phyloP scores from a whole-genome alignment of 2,888 invertebrate species.

The Brachylomia viminalis region DNA sequence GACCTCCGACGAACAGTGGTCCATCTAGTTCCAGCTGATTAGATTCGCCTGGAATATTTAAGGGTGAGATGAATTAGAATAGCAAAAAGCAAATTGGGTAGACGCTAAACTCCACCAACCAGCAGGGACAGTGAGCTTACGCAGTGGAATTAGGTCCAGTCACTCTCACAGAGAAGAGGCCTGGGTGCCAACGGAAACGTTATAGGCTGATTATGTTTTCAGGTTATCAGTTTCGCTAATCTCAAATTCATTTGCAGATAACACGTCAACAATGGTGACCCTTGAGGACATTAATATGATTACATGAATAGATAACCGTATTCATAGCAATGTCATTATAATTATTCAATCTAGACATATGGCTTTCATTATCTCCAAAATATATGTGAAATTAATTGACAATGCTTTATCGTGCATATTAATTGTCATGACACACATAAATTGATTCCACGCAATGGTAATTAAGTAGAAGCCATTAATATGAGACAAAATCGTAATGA shows the following conservation, averaged over 20 bases:
- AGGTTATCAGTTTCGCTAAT: background rate
- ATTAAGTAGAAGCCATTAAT: slow-evolving; percentile 36
- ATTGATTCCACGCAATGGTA: slow-evolving; percentile 34
- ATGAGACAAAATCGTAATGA: slow-evolving; percentile 50
- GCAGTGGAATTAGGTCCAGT: background rate
- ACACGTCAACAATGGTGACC: background rate
- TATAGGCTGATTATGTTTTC: background rate
- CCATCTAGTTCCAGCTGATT: slow-evolving; percentile 97
- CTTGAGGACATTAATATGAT: background rate
- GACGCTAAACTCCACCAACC: too few species aligned
- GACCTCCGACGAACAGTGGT: slow-evolving; percentile 96
- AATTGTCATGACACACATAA: slow-evolving; percentile 41
- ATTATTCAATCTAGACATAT: slow-evolving; percentile 26
- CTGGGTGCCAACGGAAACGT: background rate
- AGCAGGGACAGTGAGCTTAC: background rate
- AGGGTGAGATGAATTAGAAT: background rate
- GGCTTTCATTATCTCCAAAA: slow-evolving; percentile 41
- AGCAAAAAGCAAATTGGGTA: background rate
- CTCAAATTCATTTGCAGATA: background rate
- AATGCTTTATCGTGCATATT: slow-evolving; percentile 50
- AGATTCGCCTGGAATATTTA: slow-evolving; percentile 92
- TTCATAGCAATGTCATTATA: slow-evolving; percentile 2
- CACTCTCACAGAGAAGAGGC: background rate
- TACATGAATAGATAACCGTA: slow-evolving; percentile 16
- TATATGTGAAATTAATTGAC: slow-evolving; percentile 49